These are phyloP conservation scores for Enteromius trimaculatus DNA, from an alignment of 2,797 vertebrate genomes.

Conservation along the genomic window DNA sequence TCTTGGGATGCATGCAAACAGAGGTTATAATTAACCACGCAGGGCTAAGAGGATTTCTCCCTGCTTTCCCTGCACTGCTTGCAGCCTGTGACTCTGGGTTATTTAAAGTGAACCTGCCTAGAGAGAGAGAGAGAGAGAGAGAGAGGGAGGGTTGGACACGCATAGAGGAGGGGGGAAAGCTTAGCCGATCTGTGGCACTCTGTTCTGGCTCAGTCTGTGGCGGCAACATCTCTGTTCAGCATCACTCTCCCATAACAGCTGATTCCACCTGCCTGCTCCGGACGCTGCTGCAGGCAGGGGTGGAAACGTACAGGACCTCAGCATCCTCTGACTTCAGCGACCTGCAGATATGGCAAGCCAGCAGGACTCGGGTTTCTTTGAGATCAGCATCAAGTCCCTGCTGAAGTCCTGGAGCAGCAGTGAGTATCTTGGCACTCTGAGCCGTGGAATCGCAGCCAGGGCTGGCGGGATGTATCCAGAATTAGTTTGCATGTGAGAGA, in stretches of 20 bases:
- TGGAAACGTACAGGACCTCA: conserved; percentile 58
- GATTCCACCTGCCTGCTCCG: conserved; percentile 60
- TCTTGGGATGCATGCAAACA: conserved; percentile 65
- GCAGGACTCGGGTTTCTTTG: conserved; percentile 99
- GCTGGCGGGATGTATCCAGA: conserved; percentile 58
- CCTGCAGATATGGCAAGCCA: conserved; percentile 90
- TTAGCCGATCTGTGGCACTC: conserved; percentile 79
- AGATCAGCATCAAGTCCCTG: conserved; percentile 99
- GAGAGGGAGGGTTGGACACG: conserved; percentile 30
- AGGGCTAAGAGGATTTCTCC: conserved; percentile 82
- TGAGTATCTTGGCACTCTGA: conserved; percentile 80
- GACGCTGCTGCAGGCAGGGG: conserved; percentile 56
- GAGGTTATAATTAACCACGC: conserved; percentile 78
- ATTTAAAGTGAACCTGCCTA: conserved; percentile 78
- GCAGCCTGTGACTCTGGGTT: conserved; percentile 72
- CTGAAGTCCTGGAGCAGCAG: conserved; percentile 98
- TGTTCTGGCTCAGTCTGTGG: conserved; percentile 74
- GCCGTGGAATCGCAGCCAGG: not conserved
- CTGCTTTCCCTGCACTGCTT: conserved; percentile 59
- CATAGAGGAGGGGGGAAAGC: conserved; percentile 65
- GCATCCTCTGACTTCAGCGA: conserved; percentile 47
- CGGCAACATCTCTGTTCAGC: conserved; percentile 64
- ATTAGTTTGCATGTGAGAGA: conserved; percentile 24
- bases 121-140: conserved; percentile 9
- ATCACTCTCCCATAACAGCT: conserved; percentile 78